A percentile compares a stretch with the other conserved stretches of the same genome.
phyloP scores from a whole-genome alignment of 2,888 invertebrate species.

The Heliconius aoede region DNA sequence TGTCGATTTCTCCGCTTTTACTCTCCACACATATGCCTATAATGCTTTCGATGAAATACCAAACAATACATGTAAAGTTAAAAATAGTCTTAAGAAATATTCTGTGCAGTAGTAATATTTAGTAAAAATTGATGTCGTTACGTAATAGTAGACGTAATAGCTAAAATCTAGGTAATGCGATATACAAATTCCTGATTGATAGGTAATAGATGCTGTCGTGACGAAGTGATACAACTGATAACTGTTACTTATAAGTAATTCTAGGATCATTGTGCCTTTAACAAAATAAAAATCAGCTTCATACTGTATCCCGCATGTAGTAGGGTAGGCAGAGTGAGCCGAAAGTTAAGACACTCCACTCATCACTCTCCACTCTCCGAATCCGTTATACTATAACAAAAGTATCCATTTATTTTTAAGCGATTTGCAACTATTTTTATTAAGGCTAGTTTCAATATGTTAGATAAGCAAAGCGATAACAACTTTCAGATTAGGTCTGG shows the following conservation, averaged over 20 bases:
- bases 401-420: no score
- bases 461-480: not conserved
- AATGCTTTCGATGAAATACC: constrained; percentile 29
- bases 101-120: not conserved
- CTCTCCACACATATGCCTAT: constrained; percentile 28
- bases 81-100: not conserved
- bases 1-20: constrained; percentile 14
- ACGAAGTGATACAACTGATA: not conserved
- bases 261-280: not conserved
- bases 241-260: not conserved
- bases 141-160: no score
- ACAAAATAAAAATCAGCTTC: not conserved
- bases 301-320: no score
- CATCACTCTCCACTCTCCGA: no score
- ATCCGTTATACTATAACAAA: no score
- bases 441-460: constrained; percentile 3
- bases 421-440: not conserved
- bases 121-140: not conserved
- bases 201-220: not conserved
- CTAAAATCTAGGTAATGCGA: no score
- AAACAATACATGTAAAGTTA: not conserved
- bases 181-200: not conserved
- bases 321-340: no score
- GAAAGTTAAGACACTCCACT: no score
- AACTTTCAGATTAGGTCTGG: constrained; percentile 20